Evolutionary conservation across 2,888 invertebrate species (phyloP).

Genomic region (Phengaris alcon): DNA sequence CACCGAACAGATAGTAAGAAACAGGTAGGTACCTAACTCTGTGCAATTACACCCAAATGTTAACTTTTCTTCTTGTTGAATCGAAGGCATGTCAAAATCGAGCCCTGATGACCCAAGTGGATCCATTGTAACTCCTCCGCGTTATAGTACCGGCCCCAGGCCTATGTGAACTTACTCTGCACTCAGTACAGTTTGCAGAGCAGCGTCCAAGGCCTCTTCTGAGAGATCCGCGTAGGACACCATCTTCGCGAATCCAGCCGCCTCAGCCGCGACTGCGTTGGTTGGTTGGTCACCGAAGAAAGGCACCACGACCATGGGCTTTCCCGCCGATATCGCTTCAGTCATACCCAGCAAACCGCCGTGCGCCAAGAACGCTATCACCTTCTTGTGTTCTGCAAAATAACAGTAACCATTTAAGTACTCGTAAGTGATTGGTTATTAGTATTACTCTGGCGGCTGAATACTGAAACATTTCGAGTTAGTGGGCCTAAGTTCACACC

Average conservation of each 20-base stretch:
- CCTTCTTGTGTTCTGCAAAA: slow-evolving; percentile 78
- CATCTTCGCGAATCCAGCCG: slow-evolving; percentile 73
- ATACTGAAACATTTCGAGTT: no score
- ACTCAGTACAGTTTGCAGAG: slow-evolving; percentile 71
- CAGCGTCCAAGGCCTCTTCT: slow-evolving; percentile 72
- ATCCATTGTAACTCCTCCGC: no score
- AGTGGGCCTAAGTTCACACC: no score
- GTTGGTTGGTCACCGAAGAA: slow-evolving; percentile 82
- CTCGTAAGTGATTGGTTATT: no score
- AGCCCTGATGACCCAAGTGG: no score
- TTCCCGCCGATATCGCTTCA: slow-evolving; percentile 80
- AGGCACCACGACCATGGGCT: slow-evolving; percentile 80
- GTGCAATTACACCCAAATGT: no score
- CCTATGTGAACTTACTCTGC: slow-evolving; percentile 68
- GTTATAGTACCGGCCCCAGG: no score
- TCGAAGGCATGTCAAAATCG: no score
- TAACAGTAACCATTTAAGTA: slow-evolving; percentile 1
- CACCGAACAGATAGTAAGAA: no score
- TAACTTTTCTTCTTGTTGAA: no score
- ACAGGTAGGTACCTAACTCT: no score
- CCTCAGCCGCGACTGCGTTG: slow-evolving; percentile 75
- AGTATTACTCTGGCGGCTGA: no score
- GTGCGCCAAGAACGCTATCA: slow-evolving; percentile 80
- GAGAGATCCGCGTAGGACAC: slow-evolving; percentile 71
- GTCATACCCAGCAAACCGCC: slow-evolving; percentile 81